Conservation (phyloP, 2,113 vertebrate genomes). For the Phodopus roborovskii region DNA sequence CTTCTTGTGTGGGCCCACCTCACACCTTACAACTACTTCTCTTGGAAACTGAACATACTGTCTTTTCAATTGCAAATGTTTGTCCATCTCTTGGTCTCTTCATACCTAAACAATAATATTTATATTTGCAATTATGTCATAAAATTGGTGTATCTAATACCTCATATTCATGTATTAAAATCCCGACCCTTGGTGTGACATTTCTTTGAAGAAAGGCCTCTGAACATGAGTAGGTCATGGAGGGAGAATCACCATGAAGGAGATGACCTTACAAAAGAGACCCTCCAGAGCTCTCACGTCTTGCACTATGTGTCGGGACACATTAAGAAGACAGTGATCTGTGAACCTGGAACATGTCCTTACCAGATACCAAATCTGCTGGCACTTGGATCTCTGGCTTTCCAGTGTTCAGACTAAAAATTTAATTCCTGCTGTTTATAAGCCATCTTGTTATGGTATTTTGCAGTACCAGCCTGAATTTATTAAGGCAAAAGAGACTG, state of each 20-base stretch:
- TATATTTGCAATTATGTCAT: background rate
- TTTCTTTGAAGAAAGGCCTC: background rate
- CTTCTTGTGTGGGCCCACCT: background rate
- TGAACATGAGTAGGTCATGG: background rate
- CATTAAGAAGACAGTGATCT: background rate
- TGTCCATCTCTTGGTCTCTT: background rate
- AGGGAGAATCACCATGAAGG: background rate
- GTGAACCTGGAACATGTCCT: background rate
- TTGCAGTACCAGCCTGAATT: background rate
- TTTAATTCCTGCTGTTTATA: background rate
- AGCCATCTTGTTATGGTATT: background rate
- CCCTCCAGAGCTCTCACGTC: background rate
- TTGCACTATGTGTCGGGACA: background rate
- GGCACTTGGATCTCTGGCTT: background rate
- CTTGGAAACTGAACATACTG: background rate
- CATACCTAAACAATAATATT: background rate
- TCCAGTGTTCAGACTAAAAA: background rate
- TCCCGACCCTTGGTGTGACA: background rate
- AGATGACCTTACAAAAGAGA: background rate
- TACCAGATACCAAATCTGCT: background rate
- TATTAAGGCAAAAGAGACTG: background rate
- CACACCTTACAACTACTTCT: background rate
- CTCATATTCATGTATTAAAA: background rate
- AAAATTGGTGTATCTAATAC: background rate
- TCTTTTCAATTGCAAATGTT: background rate